Base-by-base conservation (phyloP, 2,888 invertebrate genomes). In the Gymnocheta viridis region DNA sequence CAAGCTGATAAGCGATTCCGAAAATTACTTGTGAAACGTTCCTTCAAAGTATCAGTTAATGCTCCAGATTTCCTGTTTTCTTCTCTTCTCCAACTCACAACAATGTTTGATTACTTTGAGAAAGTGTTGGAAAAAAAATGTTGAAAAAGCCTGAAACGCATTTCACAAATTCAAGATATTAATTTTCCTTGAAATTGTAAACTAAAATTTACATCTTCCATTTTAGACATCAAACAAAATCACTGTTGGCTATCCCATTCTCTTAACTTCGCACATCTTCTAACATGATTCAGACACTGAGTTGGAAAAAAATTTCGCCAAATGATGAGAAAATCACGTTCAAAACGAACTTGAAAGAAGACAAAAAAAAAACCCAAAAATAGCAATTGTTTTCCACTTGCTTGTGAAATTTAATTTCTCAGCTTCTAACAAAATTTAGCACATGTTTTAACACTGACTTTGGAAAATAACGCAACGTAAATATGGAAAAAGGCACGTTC, bases 361-460 rank as follows among this genome's bases (percentile, higher is more conserved):
- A n/a, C n/a, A n/a, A 17, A 49, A 47, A 35, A 67, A 35, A 67
- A 12, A 2, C 14, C 9, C 17, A 49, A 32, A 24, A 60, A 60
- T 1, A 60, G 14, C 32, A 17, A 32, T 49, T 32, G 9, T 32
- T 35, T 17, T 47, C 14, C 22, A 49, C 49, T 66, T 66, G 32
- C 22, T 14, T 32, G 5, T 49, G 17, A 29, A 54, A 27, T 22
- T 12, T 7, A 10, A 17, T 17, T 54, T 6, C 22, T 0, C 54
- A 47, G 24, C 44, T 41, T 44, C 9, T 7, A 32, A 32, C 54
- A 66, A 24, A 66, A 35, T 38, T 54, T 56, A 35, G 44, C 56
- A 76, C 62, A 67, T 58, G 44, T 35, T 47, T 54, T 17, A 35
- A 62, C 35, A 62, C 49, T 38, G 62, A 7, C 17, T 4, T n/a